Evolutionary conservation across 2,888 invertebrate genomes (phyloP), one percentile per base, ranked within the genome.

Genomic region (Conchocele bisecta): DNA sequence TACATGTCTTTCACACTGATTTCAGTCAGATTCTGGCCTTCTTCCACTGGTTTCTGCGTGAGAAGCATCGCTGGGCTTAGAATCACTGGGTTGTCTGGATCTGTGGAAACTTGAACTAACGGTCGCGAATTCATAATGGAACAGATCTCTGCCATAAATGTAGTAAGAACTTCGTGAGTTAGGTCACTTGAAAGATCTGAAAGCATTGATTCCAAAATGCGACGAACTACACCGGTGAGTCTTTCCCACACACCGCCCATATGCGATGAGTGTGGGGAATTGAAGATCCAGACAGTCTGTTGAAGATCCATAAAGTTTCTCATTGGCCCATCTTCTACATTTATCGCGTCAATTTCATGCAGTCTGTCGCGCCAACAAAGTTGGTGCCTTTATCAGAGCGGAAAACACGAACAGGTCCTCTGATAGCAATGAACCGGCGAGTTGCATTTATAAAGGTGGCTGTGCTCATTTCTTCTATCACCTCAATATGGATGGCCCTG

Each of bases 191-290:
- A n/a, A n/a, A n/a, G n/a, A 15, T 39, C 35, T 1, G 35, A 11
- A 6, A 69, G n/a, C 46, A 73, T 22, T 15, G 73, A 31, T 22
- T 76, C 72, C 22, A 76, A 53, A 17, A 78, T 75, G n/a, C 68
- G 22, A 2, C 72, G 37, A 0, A 44, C 37, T 0, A 71, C 39
- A 11, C 74, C 77, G 13, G 68, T 75, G 57, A 78, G 50, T 11
- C 75, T 33, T 35, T 75, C 71, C 71, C 75, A 75, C 7, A 39
- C 46, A 13, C 78, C 75, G 1, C 68, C 75, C 58, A 76, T 69
- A 46, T 75, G 79, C 11, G 79, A 73, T 15, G 69, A 42, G 56
- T 78, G 75, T 11, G 74, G 75, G 3, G 69, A 44, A 39, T 72
- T 72, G 44, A 72, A 72, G 20, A 29, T 17, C 71, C 71, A 72